phyloP scores from a whole-genome alignment of 1,140 invertebrate genomes.

The Orussus abietinus region DNA sequence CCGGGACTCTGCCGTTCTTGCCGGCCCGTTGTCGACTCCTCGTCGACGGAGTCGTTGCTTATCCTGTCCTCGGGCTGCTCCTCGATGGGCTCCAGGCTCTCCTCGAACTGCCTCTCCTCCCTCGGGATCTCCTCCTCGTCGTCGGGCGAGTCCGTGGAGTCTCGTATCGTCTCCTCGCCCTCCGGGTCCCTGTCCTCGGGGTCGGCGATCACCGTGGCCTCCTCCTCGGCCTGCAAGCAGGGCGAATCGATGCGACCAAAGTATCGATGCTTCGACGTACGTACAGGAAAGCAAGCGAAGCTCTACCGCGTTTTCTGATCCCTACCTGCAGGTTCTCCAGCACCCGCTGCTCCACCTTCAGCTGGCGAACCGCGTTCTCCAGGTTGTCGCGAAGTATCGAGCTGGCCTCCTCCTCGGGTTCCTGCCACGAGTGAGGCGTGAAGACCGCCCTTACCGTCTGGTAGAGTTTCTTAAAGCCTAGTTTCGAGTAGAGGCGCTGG shows the following conservation, averaged over 20 bases:
- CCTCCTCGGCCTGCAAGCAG: slow-evolving; percentile 27
- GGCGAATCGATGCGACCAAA: no score
- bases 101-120: no score
- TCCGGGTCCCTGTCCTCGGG: slow-evolving; percentile 15
- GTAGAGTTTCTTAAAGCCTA: slow-evolving; percentile 74
- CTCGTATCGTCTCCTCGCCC: slow-evolving; percentile 21
- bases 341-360: slow-evolving; percentile 37
- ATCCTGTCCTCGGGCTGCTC: slow-evolving; percentile 25
- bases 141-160: slow-evolving; percentile 18
- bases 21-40: not conserved
- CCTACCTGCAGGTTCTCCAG: slow-evolving; percentile 33
- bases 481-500: slow-evolving; percentile 71
- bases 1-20: no score
- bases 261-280: no score
- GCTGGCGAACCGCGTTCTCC: slow-evolving; percentile 39
- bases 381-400: slow-evolving; percentile 35
- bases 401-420: slow-evolving; percentile 25
- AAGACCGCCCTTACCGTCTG: slow-evolving; percentile 73
- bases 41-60: slow-evolving; percentile 6
- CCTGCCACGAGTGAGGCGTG: slow-evolving; percentile 53
- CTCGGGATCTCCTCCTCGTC: slow-evolving; percentile 19
- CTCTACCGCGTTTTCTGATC: no score
- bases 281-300: no score
- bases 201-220: slow-evolving; percentile 12
- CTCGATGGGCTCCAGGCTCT: slow-evolving; percentile 24